Evolutionary conservation across 2,888 invertebrate species (phyloP), one percentile per base, ranked within the genome.

Genomic region (Mesorhabditis spiculigera): DNA sequence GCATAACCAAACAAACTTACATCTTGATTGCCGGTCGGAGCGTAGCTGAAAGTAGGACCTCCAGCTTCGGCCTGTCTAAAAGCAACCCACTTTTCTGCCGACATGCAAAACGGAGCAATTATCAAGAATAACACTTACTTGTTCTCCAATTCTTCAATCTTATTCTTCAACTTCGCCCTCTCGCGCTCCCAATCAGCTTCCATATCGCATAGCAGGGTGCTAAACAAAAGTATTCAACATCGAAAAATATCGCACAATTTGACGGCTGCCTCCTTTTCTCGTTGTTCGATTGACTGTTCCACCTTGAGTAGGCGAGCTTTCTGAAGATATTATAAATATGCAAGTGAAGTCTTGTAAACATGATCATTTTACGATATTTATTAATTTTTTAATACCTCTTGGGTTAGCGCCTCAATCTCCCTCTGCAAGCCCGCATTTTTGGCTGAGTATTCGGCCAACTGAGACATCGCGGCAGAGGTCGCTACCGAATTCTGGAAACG

Each of bases 1-100:
- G n/a, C n/a, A 50, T 50, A 50, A n/a, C 58, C 58, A n/a, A 50
- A 50, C 8, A 50, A 50, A 50, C 58, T 50, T 50, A 50, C 58
- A 3, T 13, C 58, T 13, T 1, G 58, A 10, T 50, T 50, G 8
- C n/a, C 58, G 8, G 58, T 28, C 28, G 28, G 28, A 28, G 28
- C 28, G 28, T 28, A 28, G 28, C 28, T 28, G 3, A 28, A 28
- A 28, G 28, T 28, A 28, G 28, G 28, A 28, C 28, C 28, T 28
- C 28, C 28, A 28, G 28, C 28, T 28, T 28, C 28, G 28, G 28
- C 28, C 28, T 1, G 28, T 28, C 28, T 28, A 28, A 28, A 28
- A 28, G 28, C 28, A 28, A 28, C 28, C 28, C 28, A 28, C 28
- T 28, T 28, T 28, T 28, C 28, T 28, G 28, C 28, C 28, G 28